Evolutionary conservation across 2,113 vertebrate genomes (phyloP).

Genomic region (Peromyscus maniculatus): DNA sequence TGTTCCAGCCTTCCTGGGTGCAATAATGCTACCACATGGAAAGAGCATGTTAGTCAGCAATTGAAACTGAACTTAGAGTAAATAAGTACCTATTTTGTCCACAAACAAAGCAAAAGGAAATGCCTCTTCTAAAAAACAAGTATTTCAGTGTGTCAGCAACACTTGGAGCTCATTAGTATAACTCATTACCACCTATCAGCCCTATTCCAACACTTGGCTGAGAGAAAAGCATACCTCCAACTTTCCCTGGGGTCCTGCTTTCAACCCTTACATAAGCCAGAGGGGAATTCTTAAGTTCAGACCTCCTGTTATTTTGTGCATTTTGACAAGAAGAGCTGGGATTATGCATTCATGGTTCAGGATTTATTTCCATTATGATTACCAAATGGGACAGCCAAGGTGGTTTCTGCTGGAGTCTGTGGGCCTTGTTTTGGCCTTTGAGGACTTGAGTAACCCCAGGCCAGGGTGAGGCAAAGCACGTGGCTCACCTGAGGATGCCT

Average conservation of each 20-base stretch:
- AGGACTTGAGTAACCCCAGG: not conserved
- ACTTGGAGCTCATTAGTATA: not conserved
- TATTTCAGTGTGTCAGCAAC: not conserved
- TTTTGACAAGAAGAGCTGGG: constrained; percentile 31
- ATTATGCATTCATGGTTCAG: not conserved
- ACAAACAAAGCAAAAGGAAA: constrained; percentile 22
- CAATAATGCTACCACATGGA: not conserved
- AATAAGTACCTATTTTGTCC: not conserved
- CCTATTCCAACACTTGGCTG: not conserved
- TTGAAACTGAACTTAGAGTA: not conserved
- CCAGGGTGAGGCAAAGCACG: not conserved
- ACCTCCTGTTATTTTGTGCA: constrained; percentile 16
- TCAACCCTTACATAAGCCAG: not conserved
- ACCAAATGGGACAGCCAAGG: not conserved
- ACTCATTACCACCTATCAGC: not conserved
- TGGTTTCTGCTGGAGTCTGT: not conserved
- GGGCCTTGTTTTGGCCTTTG: not conserved
- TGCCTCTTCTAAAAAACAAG: not conserved
- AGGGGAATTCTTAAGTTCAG: constrained; percentile 10
- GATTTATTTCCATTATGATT: constrained; percentile 8
- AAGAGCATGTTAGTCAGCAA: not conserved
- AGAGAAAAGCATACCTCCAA: constrained; percentile 54
- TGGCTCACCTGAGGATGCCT: not conserved
- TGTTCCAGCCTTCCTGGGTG: not conserved
- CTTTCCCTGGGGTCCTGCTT: not conserved